A percentile compares a stretch with the other conserved stretches of the same genome.
Conservation (phyloP, 1,140 invertebrate species). For the Teleopsis dalmanni region DNA sequence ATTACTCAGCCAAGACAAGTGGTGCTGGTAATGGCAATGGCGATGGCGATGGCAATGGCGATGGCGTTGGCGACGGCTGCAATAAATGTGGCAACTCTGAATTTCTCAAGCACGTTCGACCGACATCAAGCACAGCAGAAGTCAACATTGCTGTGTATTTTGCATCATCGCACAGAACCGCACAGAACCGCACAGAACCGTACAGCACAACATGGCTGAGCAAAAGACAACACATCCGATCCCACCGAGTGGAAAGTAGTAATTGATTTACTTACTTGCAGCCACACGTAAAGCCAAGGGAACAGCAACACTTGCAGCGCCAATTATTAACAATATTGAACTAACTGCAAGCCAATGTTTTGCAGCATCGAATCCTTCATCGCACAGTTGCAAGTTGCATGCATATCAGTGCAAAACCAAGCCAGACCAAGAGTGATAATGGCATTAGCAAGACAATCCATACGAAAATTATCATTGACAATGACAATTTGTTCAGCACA, state of each 20-base stretch:
- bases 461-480: too few species aligned
- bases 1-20: neutral
- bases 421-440: neutral
- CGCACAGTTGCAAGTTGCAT: neutral
- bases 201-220: too few species aligned
- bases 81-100: too few species aligned
- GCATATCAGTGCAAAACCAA: neutral
- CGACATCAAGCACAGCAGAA: too few species aligned
- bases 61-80: too few species aligned
- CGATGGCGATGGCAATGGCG: neutral
- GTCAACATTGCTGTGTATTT: too few species aligned
- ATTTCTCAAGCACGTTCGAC: too few species aligned
- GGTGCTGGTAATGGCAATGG: neutral
- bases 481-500: neutral
- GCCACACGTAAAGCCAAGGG: constrained; percentile 57
- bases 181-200: too few species aligned
- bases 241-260: too few species aligned
- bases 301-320: constrained; percentile 58
- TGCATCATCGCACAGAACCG: too few species aligned
- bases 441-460: too few species aligned
- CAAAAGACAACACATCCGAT: constrained; percentile 4
- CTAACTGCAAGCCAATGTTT: constrained; percentile 59
- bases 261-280: constrained; percentile 47
- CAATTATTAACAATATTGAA: constrained; percentile 56
- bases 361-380: constrained; percentile 47